These are phyloP conservation scores for Drosophila antonietae DNA, from an alignment of 2,888 invertebrate genomes.

Conservation along the genomic window DNA sequence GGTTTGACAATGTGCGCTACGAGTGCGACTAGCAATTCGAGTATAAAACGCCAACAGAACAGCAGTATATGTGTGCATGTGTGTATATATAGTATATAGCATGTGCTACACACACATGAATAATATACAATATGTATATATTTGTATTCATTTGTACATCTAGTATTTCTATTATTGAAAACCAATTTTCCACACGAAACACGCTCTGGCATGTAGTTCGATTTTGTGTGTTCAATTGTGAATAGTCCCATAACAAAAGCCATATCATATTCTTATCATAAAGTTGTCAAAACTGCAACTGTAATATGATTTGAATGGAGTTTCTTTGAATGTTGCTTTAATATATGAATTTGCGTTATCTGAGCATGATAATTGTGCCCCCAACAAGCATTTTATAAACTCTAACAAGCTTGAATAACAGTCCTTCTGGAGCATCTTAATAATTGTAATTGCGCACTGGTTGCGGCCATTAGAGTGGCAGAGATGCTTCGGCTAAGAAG, in stretches of 20 bases:
- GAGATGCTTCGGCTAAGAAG: slow-evolving; percentile 2
- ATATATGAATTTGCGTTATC: not conserved
- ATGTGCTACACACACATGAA: slow-evolving; percentile 5
- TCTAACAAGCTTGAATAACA: not conserved
- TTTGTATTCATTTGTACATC: slow-evolving; percentile 19
- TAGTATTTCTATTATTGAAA: slow-evolving; percentile 61
- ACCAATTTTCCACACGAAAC: slow-evolving; percentile 49
- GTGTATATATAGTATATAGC: not conserved
- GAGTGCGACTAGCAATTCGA: slow-evolving; percentile 16
- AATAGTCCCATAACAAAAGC: not conserved
- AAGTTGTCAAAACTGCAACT: not conserved
- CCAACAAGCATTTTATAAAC: not conserved
- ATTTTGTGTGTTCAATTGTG: slow-evolving; percentile 8
- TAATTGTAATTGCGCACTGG: slow-evolving; percentile 49
- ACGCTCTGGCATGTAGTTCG: slow-evolving; percentile 24
- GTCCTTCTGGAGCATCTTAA: slow-evolving; percentile 34
- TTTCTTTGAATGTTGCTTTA: not conserved
- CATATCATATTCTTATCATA: slow-evolving; percentile 1
- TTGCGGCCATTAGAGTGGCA: slow-evolving; percentile 28
- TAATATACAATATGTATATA: not conserved
- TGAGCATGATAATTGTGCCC: not conserved
- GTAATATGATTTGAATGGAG: not conserved
- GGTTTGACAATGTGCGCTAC: slow-evolving; percentile 34
- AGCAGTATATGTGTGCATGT: slow-evolving; percentile 13
- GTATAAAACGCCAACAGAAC: slow-evolving; percentile 42